Evolutionary conservation across 1,140 invertebrate species (phyloP).

Genomic region (Euwallacea fornicatus): DNA sequence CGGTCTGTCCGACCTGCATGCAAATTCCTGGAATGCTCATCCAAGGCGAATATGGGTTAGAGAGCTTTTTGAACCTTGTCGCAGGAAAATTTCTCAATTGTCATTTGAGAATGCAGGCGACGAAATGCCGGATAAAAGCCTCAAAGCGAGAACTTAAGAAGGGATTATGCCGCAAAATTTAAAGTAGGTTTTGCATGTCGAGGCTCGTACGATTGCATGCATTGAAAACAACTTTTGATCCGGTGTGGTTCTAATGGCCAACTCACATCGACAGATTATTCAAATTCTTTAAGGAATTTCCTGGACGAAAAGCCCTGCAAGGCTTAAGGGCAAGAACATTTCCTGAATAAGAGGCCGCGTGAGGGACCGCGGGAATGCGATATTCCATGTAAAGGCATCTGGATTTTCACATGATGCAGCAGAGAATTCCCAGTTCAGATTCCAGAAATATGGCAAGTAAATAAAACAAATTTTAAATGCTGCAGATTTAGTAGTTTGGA

Average conservation of each 20-base stretch:
- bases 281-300: background rate
- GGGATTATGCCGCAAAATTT: background rate
- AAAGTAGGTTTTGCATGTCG: background rate
- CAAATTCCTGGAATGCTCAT: background rate
- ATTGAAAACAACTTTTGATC: background rate
- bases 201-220: too few species aligned
- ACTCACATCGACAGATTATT: background rate
- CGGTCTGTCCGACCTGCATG: background rate
- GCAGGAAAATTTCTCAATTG: background rate
- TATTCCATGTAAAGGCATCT: too few species aligned
- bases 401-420: too few species aligned
- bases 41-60: background rate
- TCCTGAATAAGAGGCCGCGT: too few species aligned
- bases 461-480: background rate
- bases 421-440: too few species aligned
- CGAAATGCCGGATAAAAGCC: background rate
- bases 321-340: too few species aligned
- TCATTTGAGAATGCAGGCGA: background rate
- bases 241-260: background rate
- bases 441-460: too few species aligned
- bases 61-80: slow-evolving; percentile 2
- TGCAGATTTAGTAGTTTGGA: background rate
- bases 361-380: too few species aligned
- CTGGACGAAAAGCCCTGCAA: too few species aligned
- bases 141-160: background rate